These are phyloP conservation scores for Oryzias melastigma DNA, from an alignment of 2,113 vertebrate species.

Conservation along the genomic window DNA sequence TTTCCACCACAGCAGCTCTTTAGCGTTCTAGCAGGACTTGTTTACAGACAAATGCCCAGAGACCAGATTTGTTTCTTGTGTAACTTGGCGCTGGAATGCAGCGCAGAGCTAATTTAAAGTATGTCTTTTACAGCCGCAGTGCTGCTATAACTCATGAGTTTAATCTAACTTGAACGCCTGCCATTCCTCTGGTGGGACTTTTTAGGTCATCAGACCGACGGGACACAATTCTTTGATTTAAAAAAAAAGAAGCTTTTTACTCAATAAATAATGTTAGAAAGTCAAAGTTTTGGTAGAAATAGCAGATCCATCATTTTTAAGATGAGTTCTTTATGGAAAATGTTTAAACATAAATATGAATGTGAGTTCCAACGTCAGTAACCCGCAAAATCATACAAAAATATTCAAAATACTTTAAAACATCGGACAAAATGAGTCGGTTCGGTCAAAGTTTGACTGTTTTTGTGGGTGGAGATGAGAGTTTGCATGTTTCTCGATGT, in stretches of 20 bases:
- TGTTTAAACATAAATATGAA: too few relatives aligned
- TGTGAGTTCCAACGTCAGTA: neutral
- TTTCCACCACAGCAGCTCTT: neutral
- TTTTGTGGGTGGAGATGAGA: neutral
- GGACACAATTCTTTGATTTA: too few relatives aligned
- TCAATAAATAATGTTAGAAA: too few relatives aligned
- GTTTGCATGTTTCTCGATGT: neutral
- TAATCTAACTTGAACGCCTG: slow-evolving; percentile 66
- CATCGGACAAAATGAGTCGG: too few relatives aligned
- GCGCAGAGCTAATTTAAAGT: slow-evolving; percentile 9
- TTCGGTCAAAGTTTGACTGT: neutral
- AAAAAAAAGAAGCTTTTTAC: too few relatives aligned
- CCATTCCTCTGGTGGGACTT: slow-evolving; percentile 47
- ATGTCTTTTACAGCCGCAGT: slow-evolving; percentile 17
- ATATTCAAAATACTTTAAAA: neutral
- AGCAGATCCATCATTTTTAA: too few relatives aligned
- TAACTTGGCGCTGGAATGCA: slow-evolving; percentile 18
- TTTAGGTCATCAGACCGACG: slow-evolving; percentile 28
- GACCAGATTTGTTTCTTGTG: neutral
- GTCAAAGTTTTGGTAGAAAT: too few relatives aligned
- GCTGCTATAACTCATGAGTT: slow-evolving; percentile 44
- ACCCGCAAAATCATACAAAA: neutral
- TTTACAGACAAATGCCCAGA: neutral
- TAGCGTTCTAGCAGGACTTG: slow-evolving; percentile 4
- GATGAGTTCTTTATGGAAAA: too few relatives aligned